Evolutionary conservation across 2,888 invertebrate species (phyloP).

Genomic region (Anodontia alba): DNA sequence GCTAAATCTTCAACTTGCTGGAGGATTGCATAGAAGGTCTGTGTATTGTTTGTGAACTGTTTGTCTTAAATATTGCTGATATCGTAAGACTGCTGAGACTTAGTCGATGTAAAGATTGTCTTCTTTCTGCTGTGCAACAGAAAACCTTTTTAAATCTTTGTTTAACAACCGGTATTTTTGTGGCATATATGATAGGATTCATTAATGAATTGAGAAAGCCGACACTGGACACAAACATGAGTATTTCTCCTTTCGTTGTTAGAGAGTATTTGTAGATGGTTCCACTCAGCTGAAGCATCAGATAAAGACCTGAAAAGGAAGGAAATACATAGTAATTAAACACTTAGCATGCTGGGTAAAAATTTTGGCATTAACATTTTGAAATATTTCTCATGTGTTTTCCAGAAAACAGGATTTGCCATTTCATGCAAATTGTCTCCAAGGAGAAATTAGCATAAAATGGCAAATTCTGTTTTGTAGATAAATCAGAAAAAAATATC

Average conservation of each 20-base stretch:
- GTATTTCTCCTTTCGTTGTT: slow-evolving; percentile 61
- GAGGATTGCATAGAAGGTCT: not conserved
- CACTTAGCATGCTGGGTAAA: not conserved
- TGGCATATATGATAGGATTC: slow-evolving; percentile 75
- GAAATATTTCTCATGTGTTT: not conserved
- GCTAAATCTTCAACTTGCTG: too few species aligned
- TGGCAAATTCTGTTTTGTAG: too few species aligned
- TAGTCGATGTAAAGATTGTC: slow-evolving; percentile 27
- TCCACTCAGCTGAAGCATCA: slow-evolving; percentile 54
- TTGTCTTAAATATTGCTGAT: not conserved
- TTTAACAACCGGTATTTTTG: slow-evolving; percentile 69
- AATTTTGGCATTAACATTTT: not conserved
- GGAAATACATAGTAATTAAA: not conserved
- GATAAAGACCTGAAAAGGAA: slow-evolving; percentile 57
- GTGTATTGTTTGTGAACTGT: not conserved
- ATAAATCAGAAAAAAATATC: too few species aligned
- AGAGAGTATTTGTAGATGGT: slow-evolving; percentile 44
- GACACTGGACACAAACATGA: slow-evolving; percentile 59
- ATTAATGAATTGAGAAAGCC: slow-evolving; percentile 69
- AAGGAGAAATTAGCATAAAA: not conserved
- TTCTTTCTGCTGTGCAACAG: slow-evolving; percentile 30
- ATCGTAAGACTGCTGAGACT: slow-evolving; percentile 1
- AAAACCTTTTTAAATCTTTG: slow-evolving; percentile 55
- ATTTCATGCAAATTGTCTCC: too few species aligned
- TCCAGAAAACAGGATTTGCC: too few species aligned